Evolutionary conservation across 2,888 invertebrate genomes (phyloP).

Genomic region (Limnephilus auricula): DNA sequence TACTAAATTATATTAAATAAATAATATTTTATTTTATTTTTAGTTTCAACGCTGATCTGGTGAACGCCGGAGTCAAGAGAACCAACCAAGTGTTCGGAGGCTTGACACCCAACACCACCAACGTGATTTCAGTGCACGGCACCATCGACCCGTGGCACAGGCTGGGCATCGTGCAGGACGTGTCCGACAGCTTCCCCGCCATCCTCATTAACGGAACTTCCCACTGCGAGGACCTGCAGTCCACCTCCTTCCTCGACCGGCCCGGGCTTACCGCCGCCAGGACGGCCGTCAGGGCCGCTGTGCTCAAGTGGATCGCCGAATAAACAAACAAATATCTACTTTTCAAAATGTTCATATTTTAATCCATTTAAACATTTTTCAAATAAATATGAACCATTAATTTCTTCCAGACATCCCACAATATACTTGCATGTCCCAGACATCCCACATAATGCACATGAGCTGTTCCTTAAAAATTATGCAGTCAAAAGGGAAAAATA

Average conservation of each 20-base stretch:
- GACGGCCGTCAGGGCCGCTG: background rate
- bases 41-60: constrained; percentile 73
- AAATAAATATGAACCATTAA: too few relatives aligned
- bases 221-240: constrained; percentile 56
- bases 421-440: too few relatives aligned
- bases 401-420: too few relatives aligned
- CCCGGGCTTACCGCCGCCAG: constrained; percentile 50
- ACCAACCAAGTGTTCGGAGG: constrained; percentile 78
- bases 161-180: constrained; percentile 74
- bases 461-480: too few relatives aligned
- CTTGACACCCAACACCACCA: constrained; percentile 74
- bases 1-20: background rate
- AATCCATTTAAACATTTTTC: too few relatives aligned
- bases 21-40: background rate
- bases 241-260: background rate
- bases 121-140: constrained; percentile 79
- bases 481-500: too few relatives aligned
- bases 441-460: too few relatives aligned
- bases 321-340: too few relatives aligned
- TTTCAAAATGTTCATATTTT: too few relatives aligned
- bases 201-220: constrained; percentile 58
- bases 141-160: constrained; percentile 78
- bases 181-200: constrained; percentile 49
- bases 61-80: constrained; percentile 73
- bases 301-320: constrained; percentile 42